Conservation (phyloP, 2,113 vertebrate genomes). For the Otis tarda region DNA sequence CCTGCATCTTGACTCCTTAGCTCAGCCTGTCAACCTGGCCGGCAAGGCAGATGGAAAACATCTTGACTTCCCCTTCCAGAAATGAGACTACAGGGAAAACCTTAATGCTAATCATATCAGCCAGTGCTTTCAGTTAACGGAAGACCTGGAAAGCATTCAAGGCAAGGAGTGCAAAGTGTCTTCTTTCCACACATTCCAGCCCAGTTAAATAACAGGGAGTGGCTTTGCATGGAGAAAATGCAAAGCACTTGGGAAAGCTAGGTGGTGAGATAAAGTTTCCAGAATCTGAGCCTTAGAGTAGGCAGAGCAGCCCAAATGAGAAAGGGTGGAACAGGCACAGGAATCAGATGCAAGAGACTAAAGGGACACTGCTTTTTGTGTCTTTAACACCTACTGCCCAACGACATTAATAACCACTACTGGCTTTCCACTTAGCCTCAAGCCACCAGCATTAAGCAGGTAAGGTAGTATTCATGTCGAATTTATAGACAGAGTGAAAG, state of each 20-base stretch:
- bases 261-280: slow-evolving; percentile 34
- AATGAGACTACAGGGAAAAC: background rate
- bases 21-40: background rate
- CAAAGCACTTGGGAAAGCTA: slow-evolving; percentile 8
- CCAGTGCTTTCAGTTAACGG: background rate
- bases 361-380: background rate
- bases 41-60: slow-evolving; percentile 8
- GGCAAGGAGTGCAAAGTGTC: slow-evolving; percentile 31
- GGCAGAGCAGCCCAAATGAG: background rate
- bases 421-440: background rate
- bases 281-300: background rate
- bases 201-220: slow-evolving; percentile 30
- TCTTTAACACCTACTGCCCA: background rate
- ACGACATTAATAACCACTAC: background rate
- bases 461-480: background rate
- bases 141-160: slow-evolving; percentile 34
- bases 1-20: background rate
- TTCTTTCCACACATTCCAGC: slow-evolving; percentile 60
- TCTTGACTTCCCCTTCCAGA: background rate
- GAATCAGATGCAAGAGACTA: background rate
- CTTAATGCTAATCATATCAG: background rate
- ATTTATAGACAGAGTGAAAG: background rate
- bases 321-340: background rate
- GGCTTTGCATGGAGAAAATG: slow-evolving; percentile 31
- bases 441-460: background rate